Base-by-base conservation (phyloP, 2,888 invertebrate genomes). In the Phragmatobia fuliginosa region DNA sequence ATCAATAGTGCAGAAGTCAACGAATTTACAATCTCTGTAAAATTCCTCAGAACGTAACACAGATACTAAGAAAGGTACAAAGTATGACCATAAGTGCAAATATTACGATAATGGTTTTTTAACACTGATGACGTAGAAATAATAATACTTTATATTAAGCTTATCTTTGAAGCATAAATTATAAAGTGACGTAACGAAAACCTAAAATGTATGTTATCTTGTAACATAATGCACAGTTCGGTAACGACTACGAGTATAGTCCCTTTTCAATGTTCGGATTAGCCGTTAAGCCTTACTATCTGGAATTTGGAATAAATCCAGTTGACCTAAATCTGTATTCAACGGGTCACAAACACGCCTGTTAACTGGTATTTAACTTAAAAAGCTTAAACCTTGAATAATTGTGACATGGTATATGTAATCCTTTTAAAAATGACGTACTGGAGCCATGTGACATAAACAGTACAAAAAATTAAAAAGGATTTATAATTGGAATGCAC, bases 271-370 rank as follows among this genome's bases (percentile, higher is more conserved):
- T 76, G 80, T 73, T 70, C 74, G 77, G 75, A 82, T 83, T 79
- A 81, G 75, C 68, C 66, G 62, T 66, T 79, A 82, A 80, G 66
- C 71, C 64, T 38, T 28, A 71, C 71, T 70, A 78, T 75, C 69
- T 72, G 72, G 68, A 74, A 75, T 83, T 78, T 78, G 84, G 87
- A 83, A 82, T 83, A 82, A 84, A 85, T 85, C 84, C 80, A 84
- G 79, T 78, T 84, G 81, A 83, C 83, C 82, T 72, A 77, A 60
- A 79, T 81, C 64, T 36, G 41, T 60, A 64, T 65, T 64, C 49
- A 28, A 52, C 41, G 69, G 62, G 49, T 25, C 60, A 56, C 63
- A 66, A 74, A 72, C 62, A 67, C 61, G 62, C 67, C 65, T 70
- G 70, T 75, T 68, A 75, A 69, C 67, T 68, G 67, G 66, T 67